Percentiles rank a stretch among this genome's conserved stretches.
These are phyloP conservation scores for Pteronotus mesoamericanus DNA, from an alignment of 2,797 vertebrate species.

Conservation along the genomic window DNA sequence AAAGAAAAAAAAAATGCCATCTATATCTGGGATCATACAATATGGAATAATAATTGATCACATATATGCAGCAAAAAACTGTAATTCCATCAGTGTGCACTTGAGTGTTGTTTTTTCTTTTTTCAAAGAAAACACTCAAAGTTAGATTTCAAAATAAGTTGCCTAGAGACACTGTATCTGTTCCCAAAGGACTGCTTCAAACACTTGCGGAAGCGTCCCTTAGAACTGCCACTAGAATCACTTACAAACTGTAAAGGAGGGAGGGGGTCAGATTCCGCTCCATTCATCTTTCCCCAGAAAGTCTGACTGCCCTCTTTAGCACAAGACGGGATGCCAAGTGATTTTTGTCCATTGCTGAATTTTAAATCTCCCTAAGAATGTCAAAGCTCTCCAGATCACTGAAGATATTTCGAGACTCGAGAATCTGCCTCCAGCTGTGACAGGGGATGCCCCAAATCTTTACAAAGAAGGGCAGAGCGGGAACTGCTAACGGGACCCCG, in stretches of 20 bases:
- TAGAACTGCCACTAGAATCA: not conserved
- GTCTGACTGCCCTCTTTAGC: not conserved
- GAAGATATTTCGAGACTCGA: not conserved
- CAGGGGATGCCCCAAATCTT: not conserved
- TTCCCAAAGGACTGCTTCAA: not conserved
- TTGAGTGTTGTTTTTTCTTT: not conserved
- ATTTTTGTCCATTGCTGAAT: not conserved
- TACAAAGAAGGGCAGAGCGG: not conserved
- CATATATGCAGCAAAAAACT: not conserved
- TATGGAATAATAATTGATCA: not conserved
- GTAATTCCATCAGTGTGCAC: not conserved
- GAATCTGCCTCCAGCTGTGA: not conserved
- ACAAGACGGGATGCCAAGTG: not conserved
- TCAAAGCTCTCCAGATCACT: not conserved
- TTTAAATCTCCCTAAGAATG: not conserved
- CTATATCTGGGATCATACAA: not conserved
- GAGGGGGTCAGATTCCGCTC: not conserved
- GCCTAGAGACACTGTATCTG: no score
- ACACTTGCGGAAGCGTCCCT: not conserved
- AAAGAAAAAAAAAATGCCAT: not conserved
- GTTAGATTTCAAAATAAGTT: not conserved
- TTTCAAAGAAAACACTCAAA: not conserved
- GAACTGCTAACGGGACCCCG: not conserved
- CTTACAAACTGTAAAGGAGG: not conserved
- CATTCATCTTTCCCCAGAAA: not conserved